Base-by-base conservation (phyloP, 2,888 invertebrate genomes). In the Leptodirus hochenwartii region DNA sequence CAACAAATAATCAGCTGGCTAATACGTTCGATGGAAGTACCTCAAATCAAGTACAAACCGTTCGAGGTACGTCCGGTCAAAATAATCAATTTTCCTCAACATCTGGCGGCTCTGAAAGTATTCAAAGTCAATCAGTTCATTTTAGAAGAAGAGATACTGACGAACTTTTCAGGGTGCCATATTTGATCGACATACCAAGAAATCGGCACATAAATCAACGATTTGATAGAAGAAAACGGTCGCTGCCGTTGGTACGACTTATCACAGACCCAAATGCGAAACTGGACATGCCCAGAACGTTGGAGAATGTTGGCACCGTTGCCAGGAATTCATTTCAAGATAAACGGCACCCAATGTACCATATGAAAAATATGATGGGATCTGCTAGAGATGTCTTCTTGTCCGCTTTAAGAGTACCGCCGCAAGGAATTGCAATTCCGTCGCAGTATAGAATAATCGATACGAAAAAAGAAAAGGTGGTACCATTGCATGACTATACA, bases 221-320 rank as follows among this genome's bases (percentile, higher is more conserved):
- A 9, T 14, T 3, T 15, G 11, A 26, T 9, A 34, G 29, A 25
- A 5, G 5, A 1, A 40, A 39, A 32, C 35, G 41, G 8, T 34
- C 38, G 3, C 17, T 38, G 14, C 43, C 43, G 4, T 20, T 44
- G 10, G 25, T 42, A 9, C 34, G 37, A 12, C 32, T 47, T 22
- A 30, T 40, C 11, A 29, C 37, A 4, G 50, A 55, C 38, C 54
- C 52, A 4, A 44, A 43, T 16, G 39, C 43, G 3, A 47, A 45
- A 37, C 29, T 56, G 2, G 52, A 56, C 35, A 39, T 55, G 24
- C 42, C 47, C n/a, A 51, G 51, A 43, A 53, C 54, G 1, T 35
- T 53, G 15, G 51, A 52, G 33, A 54, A 55, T 31, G 37, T 46
- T 4, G 54, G 54, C 4, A 43, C 47, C 1, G 47, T 49, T 4